Evolutionary conservation across 1,140 invertebrate genomes (phyloP).

Genomic region (Neuroterus valhalla): DNA sequence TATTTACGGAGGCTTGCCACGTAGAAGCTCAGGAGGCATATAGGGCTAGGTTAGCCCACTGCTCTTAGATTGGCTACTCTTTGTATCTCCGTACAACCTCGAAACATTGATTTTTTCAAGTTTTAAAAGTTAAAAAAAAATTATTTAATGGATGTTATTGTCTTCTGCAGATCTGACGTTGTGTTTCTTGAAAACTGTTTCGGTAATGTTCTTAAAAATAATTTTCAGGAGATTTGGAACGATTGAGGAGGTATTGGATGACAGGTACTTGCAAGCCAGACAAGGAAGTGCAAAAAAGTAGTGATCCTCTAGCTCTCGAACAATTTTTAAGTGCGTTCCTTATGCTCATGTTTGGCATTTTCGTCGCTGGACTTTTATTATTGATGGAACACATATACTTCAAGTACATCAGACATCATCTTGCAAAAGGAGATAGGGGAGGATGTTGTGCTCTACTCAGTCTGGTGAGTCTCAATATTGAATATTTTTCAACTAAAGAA

Average conservation of each 20-base stretch:
- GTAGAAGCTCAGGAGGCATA: too few relatives aligned
- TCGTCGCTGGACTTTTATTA: constrained; percentile 89
- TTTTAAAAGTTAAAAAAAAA: too few relatives aligned
- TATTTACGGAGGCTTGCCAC: too few relatives aligned
- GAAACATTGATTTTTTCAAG: too few relatives aligned
- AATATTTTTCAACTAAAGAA: not conserved
- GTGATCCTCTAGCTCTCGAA: constrained; percentile 94
- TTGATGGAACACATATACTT: constrained; percentile 96
- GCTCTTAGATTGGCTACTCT: too few relatives aligned
- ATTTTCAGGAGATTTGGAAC: constrained; percentile 89
- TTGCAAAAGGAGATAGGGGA: constrained; percentile 91
- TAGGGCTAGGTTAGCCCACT: too few relatives aligned
- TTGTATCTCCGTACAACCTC: too few relatives aligned
- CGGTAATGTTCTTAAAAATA: constrained; percentile 5
- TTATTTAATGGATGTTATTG: too few relatives aligned
- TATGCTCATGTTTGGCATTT: constrained; percentile 93
- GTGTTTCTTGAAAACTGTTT: constrained; percentile 2
- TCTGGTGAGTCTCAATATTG: constrained; percentile 77
- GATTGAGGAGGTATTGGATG: constrained; percentile 96
- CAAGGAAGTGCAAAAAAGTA: constrained; percentile 91
- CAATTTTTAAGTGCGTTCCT: constrained; percentile 98
- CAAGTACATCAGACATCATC: constrained; percentile 89
- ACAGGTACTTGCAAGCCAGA: constrained; percentile 96
- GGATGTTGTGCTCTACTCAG: constrained; percentile 94
- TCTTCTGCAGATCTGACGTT: too few relatives aligned